Evolutionary conservation across 2,888 invertebrate species (phyloP).

Genomic region (Parochlus steinenii): DNA sequence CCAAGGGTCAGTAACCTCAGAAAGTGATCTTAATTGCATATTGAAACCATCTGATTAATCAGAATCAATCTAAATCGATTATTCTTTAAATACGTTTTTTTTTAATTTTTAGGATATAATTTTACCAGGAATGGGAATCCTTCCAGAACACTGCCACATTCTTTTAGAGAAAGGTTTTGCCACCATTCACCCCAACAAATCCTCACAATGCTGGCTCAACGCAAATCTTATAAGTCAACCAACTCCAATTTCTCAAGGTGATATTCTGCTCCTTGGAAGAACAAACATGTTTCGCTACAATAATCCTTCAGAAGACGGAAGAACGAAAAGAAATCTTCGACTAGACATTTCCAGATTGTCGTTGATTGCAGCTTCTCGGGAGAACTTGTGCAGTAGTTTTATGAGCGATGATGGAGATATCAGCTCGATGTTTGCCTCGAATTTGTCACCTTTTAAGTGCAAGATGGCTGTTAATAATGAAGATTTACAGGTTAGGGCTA

Average conservation of each 20-base stretch:
- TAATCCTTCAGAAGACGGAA: slow-evolving; percentile 77
- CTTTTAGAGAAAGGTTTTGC: slow-evolving; percentile 53
- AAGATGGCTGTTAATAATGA: too few species aligned
- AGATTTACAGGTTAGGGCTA: too few species aligned
- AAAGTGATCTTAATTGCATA: too few species aligned
- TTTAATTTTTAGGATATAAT: slow-evolving; percentile 56
- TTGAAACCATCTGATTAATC: too few species aligned
- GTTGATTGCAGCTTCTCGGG: slow-evolving; percentile 53
- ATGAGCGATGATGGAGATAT: slow-evolving; percentile 8
- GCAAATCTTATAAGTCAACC: slow-evolving; percentile 61
- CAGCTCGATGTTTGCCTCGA: background rate
- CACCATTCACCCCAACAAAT: slow-evolving; percentile 52
- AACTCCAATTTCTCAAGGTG: slow-evolving; percentile 63
- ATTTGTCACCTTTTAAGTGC: slow-evolving; percentile 23
- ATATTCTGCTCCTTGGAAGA: slow-evolving; percentile 57
- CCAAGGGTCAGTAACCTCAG: too few species aligned
- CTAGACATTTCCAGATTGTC: slow-evolving; percentile 67
- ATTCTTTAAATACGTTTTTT: too few species aligned
- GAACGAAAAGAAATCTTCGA: slow-evolving; percentile 45
- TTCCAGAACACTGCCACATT: slow-evolving; percentile 63
- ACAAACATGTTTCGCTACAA: slow-evolving; percentile 78
- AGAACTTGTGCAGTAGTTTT: slow-evolving; percentile 37
- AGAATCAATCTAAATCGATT: too few species aligned
- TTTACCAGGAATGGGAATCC: slow-evolving; percentile 55
- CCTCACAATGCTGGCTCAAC: slow-evolving; percentile 69